Evolutionary conservation across 1,140 invertebrate species (phyloP), one percentile per base, ranked within the genome.

Genomic region (Temnothorax longispinosus): DNA sequence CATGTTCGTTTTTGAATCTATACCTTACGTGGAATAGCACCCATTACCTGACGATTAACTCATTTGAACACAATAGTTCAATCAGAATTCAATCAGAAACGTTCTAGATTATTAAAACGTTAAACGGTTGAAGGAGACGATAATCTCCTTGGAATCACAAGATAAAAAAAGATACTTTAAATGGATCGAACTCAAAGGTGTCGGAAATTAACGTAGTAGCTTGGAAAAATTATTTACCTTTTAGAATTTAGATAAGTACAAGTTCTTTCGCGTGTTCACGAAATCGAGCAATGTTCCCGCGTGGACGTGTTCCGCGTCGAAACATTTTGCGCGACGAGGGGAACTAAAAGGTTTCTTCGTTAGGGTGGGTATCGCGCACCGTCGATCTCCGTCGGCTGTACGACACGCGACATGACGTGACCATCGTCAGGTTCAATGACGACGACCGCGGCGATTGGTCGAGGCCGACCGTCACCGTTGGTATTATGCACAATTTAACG

Each of bases 351-450:
- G 60, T n/a, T 76, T 21, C 13, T n/a, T 85, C 44, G 72, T 10
- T n/a, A 32, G 15, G 41, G 54, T 84, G 15, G 41, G 54, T 84
- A 84, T 84, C 80, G 44, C 69, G 54, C 80, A n/a, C 18, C 54
- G 80, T 50, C 56, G 44, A 86, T 86, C 77, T 76, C 44, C 54
- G 54, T 13, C 44, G 54, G n/a, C 35, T 1, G 38, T 32, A 32
- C 52, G 54, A 78, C 91, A 87, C 89, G 78, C 90, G 74, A 82
- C 62, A 78, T 91, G 75, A 90, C 89, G 88, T 88, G 88, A 60
- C 88, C 71, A 50, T 71, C 71, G 85, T 85, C 75, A 90, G 88
- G 89, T 91, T 92, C 91, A 89, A 92, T 85, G 90, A 90, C 89
- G 84, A 90, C 85, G 87, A 89, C 78, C 89, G 54, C 60, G 67